Base-by-base conservation (phyloP, 2,888 invertebrate species). In the Tinea semifulvella region DNA sequence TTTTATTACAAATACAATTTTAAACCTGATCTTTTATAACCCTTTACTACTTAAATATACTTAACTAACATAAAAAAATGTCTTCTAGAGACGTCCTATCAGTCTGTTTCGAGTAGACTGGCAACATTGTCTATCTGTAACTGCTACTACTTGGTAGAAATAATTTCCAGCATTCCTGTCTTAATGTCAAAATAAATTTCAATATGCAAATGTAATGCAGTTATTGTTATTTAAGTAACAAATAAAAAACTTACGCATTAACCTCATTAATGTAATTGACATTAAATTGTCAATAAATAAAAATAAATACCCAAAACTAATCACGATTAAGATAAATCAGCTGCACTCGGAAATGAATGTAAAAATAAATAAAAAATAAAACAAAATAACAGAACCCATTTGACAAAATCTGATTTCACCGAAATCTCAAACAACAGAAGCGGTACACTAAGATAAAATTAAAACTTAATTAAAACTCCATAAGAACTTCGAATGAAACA, bases 381-480 rank as follows among this genome's bases (percentile, higher is more conserved):
- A n/a, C n/a, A n/a, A n/a, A 26, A 26, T n/a, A 54, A 54, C 58
- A 54, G 58, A 63, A 63, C 59, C 14, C 31, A 31, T 31, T 36
- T 36, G 36, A 36, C 36, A 36, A 18, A 18, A 36, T 36, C 36
- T 10, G 36, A 36, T 36, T 36, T 36, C 36, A 36, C 36, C 16
- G 36, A 36, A 36, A 31, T 36, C 36, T 18, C 66, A 63, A 63
- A 63, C 62, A 67, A 68, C 70, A 52, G 74, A 62, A 69, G 70
- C 68, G 58, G 18, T 18, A 36, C 18, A 18, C 10, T 50, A 56
- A 70, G 76, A 76, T 74, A 75, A 73, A 36, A 74, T 76, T 76
- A 74, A 75, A 74, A 68, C 69, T 76, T 76, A 76, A 76, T 77
- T 75, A 77, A 77, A 76, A 65, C 63, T 67, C 68, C 62, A 71